These are phyloP conservation scores for Agrenia bidenticulata DNA, from an alignment of 2,888 invertebrate genomes.

Conservation along the genomic window DNA sequence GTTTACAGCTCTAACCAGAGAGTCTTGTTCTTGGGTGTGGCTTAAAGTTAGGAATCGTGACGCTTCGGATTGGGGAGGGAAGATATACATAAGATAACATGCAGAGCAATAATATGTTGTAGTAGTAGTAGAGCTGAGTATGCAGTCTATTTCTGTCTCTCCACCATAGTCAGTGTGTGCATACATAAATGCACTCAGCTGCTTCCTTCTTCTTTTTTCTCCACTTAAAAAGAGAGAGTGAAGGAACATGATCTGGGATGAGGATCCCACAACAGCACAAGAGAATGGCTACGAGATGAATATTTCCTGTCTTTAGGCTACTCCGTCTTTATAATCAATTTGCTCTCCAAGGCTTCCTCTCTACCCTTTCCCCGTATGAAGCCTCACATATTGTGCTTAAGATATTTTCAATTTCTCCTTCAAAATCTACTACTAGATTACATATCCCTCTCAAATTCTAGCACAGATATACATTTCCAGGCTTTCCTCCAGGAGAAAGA, in stretches of 20 bases:
- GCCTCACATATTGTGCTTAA: not conserved
- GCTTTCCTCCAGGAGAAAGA: too few relatives aligned
- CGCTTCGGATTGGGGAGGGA: not conserved
- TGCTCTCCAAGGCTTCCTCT: conserved; percentile 3
- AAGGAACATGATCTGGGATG: conserved; percentile 9
- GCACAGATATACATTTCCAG: too few relatives aligned
- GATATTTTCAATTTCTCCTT: not conserved
- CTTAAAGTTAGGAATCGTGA: not conserved
- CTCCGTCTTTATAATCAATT: conserved; percentile 20
- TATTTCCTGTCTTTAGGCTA: conserved; percentile 24
- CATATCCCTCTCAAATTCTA: not conserved
- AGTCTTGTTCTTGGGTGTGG: conserved; percentile 1
- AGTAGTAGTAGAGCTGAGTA: too few relatives aligned
- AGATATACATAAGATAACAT: not conserved
- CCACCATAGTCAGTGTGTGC: not conserved
- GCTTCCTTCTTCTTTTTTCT: not conserved
- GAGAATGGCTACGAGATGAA: conserved; percentile 19
- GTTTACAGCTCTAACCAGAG: too few relatives aligned
- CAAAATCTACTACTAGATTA: not conserved
- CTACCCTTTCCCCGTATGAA: not conserved
- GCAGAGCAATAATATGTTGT: too few relatives aligned
- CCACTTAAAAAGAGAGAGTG: not conserved
- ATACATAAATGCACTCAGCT: conserved; percentile 21
- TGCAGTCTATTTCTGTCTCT: too few relatives aligned
- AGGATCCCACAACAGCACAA: conserved; percentile 2